Base-by-base conservation (phyloP, 2,113 vertebrate species). In the Catharus bicknelli region DNA sequence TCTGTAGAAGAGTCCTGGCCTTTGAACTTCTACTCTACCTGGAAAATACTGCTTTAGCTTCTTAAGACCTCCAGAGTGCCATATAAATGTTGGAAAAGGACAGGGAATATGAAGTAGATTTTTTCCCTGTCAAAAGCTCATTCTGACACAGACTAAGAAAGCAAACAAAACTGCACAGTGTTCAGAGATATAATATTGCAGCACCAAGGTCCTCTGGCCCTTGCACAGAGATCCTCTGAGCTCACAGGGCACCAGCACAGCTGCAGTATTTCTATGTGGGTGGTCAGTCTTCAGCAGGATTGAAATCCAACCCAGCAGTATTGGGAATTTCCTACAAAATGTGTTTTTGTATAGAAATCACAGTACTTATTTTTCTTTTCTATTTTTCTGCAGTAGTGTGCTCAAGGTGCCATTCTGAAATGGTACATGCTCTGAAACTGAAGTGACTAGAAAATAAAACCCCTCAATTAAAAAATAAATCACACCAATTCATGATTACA, bases 211-310 rank as follows among this genome's bases (percentile, higher is more conserved):
- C 32, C 40, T 62, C 34, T 80, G 67, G 50, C 18, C 23, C 23
- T 59, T 34, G 21, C 2, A 4, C 23, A 21, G 57, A 62, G 36
- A 68, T 59, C 36, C 38, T 70, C 40, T 53, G 64, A 61, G 51
- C 27, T 73, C 30, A 5, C 1, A 0, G 36, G 16, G 26, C 34
- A 82, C 61, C 29, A 85, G 51, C 22, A 47, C 0, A 0, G 36
- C 67, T 83, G 36, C 54, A 16, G 7, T 43, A 19, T 34, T 85
- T 54, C n/a, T 16, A 0, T 57, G 26, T 48, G 25, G 27, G 16
- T n/a, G 26, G 6, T 38, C 79, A 83, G 58, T 21, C 50, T 80
- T 63, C 76, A 86, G n/a, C 29, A 64, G 62, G n/a, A 47, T 43
- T 72, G 58, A 86, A 83, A 80, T 68, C 36, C 72, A 88, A 17